Percentiles rank a stretch among this genome's conserved stretches.
Evolutionary conservation across 1,140 invertebrate species (phyloP).

Genomic region (Bathynomus jamesi): DNA sequence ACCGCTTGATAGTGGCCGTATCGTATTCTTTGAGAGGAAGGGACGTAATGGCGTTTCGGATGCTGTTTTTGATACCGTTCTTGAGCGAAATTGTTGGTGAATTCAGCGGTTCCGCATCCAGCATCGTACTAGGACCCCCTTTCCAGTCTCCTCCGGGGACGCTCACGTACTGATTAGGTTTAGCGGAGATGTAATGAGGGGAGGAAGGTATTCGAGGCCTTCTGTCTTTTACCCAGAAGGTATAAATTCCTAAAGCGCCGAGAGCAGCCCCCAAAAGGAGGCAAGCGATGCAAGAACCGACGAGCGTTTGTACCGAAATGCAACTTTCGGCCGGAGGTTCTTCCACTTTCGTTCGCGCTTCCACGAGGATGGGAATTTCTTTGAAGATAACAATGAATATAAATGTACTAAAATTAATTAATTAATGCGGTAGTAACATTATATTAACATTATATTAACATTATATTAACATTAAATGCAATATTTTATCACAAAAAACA

Average conservation of each 20-base stretch:
- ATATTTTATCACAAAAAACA: no score
- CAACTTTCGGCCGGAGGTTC: constrained; percentile 13
- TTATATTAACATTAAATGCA: no score
- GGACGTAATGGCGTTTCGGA: constrained; percentile 40
- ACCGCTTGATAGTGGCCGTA: constrained; percentile 65
- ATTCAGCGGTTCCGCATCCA: not conserved
- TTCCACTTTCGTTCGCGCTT: not conserved
- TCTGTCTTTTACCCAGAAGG: constrained; percentile 41
- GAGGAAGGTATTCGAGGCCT: constrained; percentile 52
- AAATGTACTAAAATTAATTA: constrained; percentile 1
- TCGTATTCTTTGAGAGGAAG: constrained; percentile 56
- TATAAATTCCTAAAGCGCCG: constrained; percentile 43
- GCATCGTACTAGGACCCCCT: constrained; percentile 1
- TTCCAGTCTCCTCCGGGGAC: constrained; percentile 44
- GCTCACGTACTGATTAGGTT: constrained; percentile 36
- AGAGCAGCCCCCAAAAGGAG: constrained; percentile 46
- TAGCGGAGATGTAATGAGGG: constrained; percentile 55
- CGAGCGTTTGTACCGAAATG: constrained; percentile 48
- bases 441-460: no score
- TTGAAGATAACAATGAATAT: not conserved
- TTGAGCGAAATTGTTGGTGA: constrained; percentile 18
- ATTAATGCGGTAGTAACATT: constrained; percentile 5
- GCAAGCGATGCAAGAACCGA: constrained; percentile 49
- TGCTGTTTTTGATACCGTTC: constrained; percentile 32
- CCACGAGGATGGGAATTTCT: not conserved